A percentile compares a stretch with the other conserved stretches of the same genome.
These are phyloP conservation scores for Pyrochroa serraticornis DNA, from an alignment of 2,888 invertebrate species.

Conservation along the genomic window DNA sequence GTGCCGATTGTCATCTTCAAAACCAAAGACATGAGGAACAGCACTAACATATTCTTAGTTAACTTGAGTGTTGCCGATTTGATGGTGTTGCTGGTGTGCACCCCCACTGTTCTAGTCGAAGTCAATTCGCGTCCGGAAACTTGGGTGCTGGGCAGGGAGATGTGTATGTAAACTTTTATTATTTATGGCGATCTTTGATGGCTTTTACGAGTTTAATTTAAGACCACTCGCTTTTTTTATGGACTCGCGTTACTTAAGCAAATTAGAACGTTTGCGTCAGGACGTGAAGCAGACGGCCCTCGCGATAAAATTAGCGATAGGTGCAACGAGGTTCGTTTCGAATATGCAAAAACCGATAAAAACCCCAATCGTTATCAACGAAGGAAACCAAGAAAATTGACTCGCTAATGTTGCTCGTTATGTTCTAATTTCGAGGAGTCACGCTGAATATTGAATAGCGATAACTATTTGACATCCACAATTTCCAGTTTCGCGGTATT, in stretches of 20 bases:
- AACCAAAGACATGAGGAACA: conserved; percentile 92
- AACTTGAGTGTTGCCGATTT: conserved; percentile 93
- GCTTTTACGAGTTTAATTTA: conserved; percentile 10
- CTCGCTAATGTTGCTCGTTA: neutral
- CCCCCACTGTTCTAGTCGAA: conserved; percentile 93
- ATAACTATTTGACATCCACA: conserved; percentile 1
- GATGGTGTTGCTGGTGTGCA: conserved; percentile 88
- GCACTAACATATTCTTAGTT: conserved; percentile 93
- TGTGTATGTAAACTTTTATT: conserved; percentile 78
- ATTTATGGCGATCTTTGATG: conserved; percentile 3
- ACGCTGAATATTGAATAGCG: neutral
- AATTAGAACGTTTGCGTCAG: neutral
- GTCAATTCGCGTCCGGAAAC: conserved; percentile 89
- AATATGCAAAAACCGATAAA: neutral
- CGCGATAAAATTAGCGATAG: neutral
- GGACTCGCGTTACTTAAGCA: neutral
- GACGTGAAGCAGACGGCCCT: neutral
- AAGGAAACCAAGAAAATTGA: neutral
- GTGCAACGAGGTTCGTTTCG: neutral
- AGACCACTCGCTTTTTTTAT: conserved; percentile 1
- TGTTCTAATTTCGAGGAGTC: neutral
- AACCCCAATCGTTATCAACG: neutral
- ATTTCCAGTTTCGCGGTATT: neutral
- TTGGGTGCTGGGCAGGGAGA: conserved; percentile 89
- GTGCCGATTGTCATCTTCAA: conserved; percentile 91